Base-by-base conservation (phyloP, 2,797 vertebrate genomes). In the Coregonus sp. region DNA sequence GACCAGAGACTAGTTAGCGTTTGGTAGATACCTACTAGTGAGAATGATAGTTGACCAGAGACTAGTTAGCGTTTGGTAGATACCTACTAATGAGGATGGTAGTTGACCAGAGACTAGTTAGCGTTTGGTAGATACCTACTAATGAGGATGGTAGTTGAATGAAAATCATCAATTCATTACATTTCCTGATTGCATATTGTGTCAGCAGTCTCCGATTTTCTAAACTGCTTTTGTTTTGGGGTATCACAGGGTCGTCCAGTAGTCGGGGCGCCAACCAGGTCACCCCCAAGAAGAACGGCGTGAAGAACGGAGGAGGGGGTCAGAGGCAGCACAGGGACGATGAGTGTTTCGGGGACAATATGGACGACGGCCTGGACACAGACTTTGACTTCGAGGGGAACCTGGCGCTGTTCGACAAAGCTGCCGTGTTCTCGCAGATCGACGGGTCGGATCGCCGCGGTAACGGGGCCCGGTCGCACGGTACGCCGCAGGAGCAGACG, bases 381-480 rank as follows among this genome's bases (percentile, higher is more conserved):
- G 98, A 99, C 87, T 99, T 99, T 86, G 98, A 99, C 84, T 99
- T 99, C 29, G 98, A 99, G 79, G 98, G 98, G 65, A 99, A 99
- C 88, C 87, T 99, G 87, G 98, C 98, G 4, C 95, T 99, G 14
- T 99, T 99, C 70, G 97, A 99, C 93, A 99, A 99, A 91, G 98
- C 89, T 81, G 98, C 92, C 20, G 98, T 99, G 79, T 99, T 99
- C 76, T 97, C 98, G 47, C 96, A 99, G 91, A 98, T 99, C 0
- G 97, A 98, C 37, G 97, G 94, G 0, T 95, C 96, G 0, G 98
- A 98, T 86, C 93, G 96, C 4, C 94, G 95, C 79, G 86, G 95
- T 84, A 96, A 96, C 0, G 97, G 97, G 2, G 93, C 94, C 0
- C 94, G 96, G 31, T 96, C 97, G 33, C 92, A 96, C 0, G 97